phyloP scores from a whole-genome alignment of 2,888 invertebrate genomes.

The Corbicula japonica region DNA sequence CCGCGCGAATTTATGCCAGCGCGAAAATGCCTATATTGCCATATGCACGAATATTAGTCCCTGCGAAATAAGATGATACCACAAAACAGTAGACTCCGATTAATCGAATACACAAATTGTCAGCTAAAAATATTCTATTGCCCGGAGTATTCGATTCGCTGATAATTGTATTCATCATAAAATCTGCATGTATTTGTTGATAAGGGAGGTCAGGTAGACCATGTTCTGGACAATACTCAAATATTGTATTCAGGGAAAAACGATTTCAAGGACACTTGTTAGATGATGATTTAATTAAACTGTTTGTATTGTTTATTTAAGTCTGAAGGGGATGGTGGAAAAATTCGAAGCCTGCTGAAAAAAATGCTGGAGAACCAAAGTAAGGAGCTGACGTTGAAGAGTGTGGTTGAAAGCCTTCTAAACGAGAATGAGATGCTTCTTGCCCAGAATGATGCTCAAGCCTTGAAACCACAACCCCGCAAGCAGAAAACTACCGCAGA shows the following conservation, averaged over 20 bases:
- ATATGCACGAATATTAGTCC: no score
- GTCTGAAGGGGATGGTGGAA: background rate
- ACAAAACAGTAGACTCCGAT: no score
- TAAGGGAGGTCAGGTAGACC: background rate
- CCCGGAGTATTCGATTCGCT: no score
- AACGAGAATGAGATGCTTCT: slow-evolving; percentile 73
- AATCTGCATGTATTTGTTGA: background rate
- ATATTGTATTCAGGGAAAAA: background rate
- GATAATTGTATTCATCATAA: no score
- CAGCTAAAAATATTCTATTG: no score
- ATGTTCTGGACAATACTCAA: background rate
- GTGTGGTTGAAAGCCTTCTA: slow-evolving; percentile 73
- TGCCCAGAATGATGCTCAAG: slow-evolving; percentile 70
- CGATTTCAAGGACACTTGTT: background rate
- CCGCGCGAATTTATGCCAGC: no score
- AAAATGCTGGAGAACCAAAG: slow-evolving; percentile 18
- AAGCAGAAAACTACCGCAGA: slow-evolving; percentile 46
- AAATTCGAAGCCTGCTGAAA: slow-evolving; percentile 6
- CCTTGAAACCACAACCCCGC: slow-evolving; percentile 65
- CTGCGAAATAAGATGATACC: no score
- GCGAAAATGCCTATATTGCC: no score
- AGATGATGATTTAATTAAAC: background rate
- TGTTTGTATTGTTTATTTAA: background rate
- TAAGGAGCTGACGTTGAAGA: slow-evolving; percentile 60
- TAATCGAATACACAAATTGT: no score